Percentiles rank a stretch among this genome's conserved stretches.
phyloP scores from a whole-genome alignment of 2,113 vertebrate species.

The Amblyornis subalaris region DNA sequence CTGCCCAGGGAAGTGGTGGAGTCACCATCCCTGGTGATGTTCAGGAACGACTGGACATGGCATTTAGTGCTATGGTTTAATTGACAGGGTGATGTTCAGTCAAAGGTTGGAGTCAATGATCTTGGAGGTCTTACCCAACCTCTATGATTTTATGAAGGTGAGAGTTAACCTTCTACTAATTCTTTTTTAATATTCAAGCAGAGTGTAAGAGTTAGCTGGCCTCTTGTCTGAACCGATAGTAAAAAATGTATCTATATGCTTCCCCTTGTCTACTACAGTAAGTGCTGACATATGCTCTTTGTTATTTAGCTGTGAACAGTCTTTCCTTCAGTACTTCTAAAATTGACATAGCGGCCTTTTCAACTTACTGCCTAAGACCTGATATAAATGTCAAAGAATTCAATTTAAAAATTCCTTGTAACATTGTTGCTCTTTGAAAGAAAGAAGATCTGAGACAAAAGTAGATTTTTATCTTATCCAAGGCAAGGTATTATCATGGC shows the following conservation, averaged over 20 bases:
- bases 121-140: background rate
- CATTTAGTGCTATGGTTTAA: background rate
- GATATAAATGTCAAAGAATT: background rate
- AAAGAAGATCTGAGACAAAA: background rate
- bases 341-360: background rate
- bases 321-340: background rate
- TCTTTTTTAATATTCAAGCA: background rate
- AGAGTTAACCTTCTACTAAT: background rate
- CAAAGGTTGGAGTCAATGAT: background rate
- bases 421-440: background rate
- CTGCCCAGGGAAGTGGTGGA: background rate
- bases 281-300: background rate
- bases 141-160: background rate
- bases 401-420: background rate
- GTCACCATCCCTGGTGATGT: too few species aligned
- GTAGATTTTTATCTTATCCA: background rate
- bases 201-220: background rate
- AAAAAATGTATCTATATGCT: background rate
- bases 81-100: background rate
- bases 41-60: background rate
- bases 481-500: background rate
- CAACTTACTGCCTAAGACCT: background rate
- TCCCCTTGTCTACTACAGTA: background rate
- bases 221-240: background rate
- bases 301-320: background rate